A percentile compares a stretch with the other conserved stretches of the same genome.
Evolutionary conservation across 1,140 invertebrate species (phyloP).

Genomic region (Leptinotarsa texana): DNA sequence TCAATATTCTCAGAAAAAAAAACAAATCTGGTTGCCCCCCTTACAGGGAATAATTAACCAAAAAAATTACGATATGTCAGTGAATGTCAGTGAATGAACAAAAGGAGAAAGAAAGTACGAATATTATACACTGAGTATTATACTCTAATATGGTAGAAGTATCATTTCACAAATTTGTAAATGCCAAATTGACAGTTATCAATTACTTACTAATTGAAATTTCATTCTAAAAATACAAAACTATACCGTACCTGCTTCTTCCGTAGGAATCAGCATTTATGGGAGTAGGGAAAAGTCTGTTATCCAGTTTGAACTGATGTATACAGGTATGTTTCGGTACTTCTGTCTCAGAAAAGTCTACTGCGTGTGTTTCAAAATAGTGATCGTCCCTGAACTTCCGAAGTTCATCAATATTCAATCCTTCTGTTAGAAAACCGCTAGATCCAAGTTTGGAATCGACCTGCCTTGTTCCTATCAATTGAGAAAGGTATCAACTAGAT

Average conservation of each 20-base stretch:
- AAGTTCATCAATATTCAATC: conserved; percentile 18
- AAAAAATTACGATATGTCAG: no score
- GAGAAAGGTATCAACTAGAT: neutral
- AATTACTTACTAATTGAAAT: neutral
- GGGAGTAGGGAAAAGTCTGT: conserved; percentile 28
- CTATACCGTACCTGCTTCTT: conserved; percentile 22
- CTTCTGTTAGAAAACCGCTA: neutral
- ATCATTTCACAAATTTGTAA: no score
- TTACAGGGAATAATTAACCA: no score
- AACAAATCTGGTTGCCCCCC: no score
- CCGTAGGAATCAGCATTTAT: conserved; percentile 35
- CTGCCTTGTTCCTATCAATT: neutral
- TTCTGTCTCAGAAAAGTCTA: conserved; percentile 3
- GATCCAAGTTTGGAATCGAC: neutral
- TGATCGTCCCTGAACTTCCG: conserved; percentile 32
- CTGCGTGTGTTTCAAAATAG: conserved; percentile 40
- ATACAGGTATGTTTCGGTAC: conserved; percentile 34
- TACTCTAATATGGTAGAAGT: no score
- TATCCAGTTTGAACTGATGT: conserved; percentile 35
- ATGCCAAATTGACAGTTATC: no score
- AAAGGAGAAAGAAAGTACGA: no score
- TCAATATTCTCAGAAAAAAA: no score
- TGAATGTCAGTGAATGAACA: no score
- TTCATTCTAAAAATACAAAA: neutral
- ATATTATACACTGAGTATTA: no score